These are phyloP conservation scores for Papilio xuthus DNA, from an alignment of 1,140 invertebrate species.

Conservation along the genomic window DNA sequence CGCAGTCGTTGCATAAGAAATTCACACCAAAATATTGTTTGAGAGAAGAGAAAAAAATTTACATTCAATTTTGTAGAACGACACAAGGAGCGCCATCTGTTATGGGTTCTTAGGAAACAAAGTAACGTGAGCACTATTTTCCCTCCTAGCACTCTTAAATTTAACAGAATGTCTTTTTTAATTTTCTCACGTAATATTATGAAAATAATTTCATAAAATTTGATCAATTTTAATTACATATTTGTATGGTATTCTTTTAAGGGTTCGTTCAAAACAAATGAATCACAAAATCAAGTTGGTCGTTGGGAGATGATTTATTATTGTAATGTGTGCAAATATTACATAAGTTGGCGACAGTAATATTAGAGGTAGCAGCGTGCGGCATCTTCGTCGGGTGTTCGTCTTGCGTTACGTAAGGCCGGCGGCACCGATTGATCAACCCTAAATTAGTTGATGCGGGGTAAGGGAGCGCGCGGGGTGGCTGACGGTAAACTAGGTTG, in stretches of 20 bases:
- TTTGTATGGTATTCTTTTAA: background rate
- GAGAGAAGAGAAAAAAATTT: background rate
- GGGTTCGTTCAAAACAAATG: background rate
- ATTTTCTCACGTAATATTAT: background rate
- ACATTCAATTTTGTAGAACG: background rate
- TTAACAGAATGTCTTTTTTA: background rate
- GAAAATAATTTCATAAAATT: background rate
- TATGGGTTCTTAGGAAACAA: background rate
- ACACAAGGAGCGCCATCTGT: constrained; percentile 28
- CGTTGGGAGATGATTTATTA: background rate
- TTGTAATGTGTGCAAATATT: background rate
- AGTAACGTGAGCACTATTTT: background rate
- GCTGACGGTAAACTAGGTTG: constrained; percentile 77
- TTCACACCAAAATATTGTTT: background rate
- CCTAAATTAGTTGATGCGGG: constrained; percentile 78
- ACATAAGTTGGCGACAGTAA: constrained; percentile 4
- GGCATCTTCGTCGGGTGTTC: constrained; percentile 47
- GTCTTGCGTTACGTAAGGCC: constrained; percentile 69
- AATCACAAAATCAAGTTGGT: background rate
- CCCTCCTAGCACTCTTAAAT: background rate
- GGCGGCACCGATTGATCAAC: constrained; percentile 76
- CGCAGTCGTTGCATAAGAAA: background rate
- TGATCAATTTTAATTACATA: background rate
- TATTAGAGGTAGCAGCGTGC: constrained; percentile 27
- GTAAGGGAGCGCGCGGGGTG: constrained; percentile 57